phyloP scores from a whole-genome alignment of 2,888 invertebrate genomes.

The Noctua pronuba region DNA sequence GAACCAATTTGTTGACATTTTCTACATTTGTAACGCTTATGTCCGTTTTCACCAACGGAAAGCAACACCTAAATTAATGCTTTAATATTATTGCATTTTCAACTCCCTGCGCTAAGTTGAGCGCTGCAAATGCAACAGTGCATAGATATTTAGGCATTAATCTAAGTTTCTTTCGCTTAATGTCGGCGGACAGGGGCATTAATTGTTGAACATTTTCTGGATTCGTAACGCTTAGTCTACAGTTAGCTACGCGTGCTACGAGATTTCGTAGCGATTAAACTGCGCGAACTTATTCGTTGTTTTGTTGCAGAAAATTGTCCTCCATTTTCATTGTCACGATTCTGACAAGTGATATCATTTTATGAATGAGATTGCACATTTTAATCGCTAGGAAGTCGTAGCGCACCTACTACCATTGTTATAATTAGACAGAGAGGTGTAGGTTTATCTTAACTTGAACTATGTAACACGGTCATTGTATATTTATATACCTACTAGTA shows the following conservation, averaged over 20 bases:
- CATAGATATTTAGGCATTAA: background rate
- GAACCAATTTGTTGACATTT: constrained; percentile 27
- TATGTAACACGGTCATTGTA: constrained; percentile 26
- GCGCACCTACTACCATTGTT: background rate
- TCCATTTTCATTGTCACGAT: background rate
- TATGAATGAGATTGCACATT: constrained; percentile 19
- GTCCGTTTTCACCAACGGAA: background rate
- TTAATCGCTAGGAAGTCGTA: constrained; percentile 3
- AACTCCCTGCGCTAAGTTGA: background rate
- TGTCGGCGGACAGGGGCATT: constrained; percentile 1
- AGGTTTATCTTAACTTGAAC: constrained; percentile 8
- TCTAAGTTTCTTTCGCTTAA: background rate
- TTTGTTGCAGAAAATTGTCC: constrained; percentile 22
- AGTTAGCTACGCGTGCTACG: constrained; percentile 50
- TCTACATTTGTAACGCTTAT: constrained; percentile 38
- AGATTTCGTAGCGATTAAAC: constrained; percentile 37
- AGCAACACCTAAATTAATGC: background rate
- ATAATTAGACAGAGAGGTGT: constrained; percentile 13
- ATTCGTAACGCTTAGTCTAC: constrained; percentile 39
- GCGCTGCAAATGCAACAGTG: background rate
- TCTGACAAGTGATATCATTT: background rate
- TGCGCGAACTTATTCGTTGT: constrained; percentile 16
- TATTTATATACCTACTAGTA: constrained; percentile 9
- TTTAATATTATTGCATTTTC: background rate
- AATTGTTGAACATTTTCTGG: constrained; percentile 15